Percentiles rank a stretch among this genome's conserved stretches.
phyloP scores from a whole-genome alignment of 2,113 vertebrate species.

The Guaruba guarouba region DNA sequence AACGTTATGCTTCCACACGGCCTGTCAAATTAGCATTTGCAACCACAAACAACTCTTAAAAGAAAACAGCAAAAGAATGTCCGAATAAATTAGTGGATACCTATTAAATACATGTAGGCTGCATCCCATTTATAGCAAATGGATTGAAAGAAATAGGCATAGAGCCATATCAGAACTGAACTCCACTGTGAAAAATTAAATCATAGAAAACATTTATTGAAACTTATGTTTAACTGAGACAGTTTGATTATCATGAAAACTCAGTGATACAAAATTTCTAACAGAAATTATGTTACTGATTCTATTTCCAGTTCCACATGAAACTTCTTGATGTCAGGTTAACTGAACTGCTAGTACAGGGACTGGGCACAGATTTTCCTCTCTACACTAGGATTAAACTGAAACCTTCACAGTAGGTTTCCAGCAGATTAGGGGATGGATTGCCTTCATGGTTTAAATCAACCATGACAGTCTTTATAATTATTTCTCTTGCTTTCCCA shows the following conservation, averaged over 20 bases:
- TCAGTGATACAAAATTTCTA: neutral
- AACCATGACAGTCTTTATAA: neutral
- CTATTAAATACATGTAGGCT: neutral
- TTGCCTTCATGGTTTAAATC: constrained; percentile 3
- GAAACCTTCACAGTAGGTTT: neutral
- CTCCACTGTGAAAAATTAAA: neutral
- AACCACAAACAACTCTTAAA: neutral
- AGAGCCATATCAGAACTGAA: neutral
- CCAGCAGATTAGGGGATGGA: neutral
- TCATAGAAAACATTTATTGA: neutral
- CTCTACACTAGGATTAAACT: neutral
- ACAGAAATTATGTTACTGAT: neutral
- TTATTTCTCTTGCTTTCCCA: neutral
- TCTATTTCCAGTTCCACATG: neutral
- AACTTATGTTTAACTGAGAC: neutral
- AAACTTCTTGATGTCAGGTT: neutral
- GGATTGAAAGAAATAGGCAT: neutral
- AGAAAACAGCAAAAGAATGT: neutral
- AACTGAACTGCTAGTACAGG: neutral
- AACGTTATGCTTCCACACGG: neutral
- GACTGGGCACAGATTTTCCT: neutral
- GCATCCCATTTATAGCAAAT: neutral
- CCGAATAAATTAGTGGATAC: neutral
- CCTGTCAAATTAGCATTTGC: neutral
- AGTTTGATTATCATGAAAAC: neutral